Evolutionary conservation across 1,140 invertebrate genomes (phyloP), one percentile per base, ranked within the genome.

Genomic region (Lepidostoma basale): DNA sequence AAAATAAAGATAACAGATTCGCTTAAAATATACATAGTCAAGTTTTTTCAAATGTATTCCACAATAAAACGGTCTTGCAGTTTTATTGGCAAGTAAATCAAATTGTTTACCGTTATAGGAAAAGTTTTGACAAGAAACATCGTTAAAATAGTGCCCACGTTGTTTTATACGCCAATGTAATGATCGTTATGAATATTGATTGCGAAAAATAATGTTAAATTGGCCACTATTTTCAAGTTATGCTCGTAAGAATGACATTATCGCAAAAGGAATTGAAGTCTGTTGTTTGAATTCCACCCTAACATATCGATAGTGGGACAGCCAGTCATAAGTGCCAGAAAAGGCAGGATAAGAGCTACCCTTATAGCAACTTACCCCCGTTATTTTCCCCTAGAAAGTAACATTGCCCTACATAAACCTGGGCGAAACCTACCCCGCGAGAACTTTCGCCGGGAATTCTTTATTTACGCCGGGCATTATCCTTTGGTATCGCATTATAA

Each of bases 401-500:
- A 62, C 60, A 62, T 44, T 62, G 60, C 25, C 42, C 60, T 25
- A 62, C 58, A 62, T 62, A 62, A 62, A 62, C 60, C 42, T 45
- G 16, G 20, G 58, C 8, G 40, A 22, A 42, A 39, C 60, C 23
- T 44, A 45, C 60, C 63, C 52, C 36, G 22, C 30, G 33, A 54
- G 45, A 65, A 66, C 30, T 58, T 56, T 56, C 63, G 39, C 52
- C 9, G 28, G 40, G 28, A 54, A 66, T 66, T 66, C 52, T 22
- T 66, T 66, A 66, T 66, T 66, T 66, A 66, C 30, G 63, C 28
- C 22, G 3, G 16, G 10, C 52, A 66, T 66, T 66, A 66, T 66
- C 23, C 63, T 66, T 40, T 44, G 52, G 40, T 66, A 66, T 66
- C 63, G 52, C 52, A 45, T 66, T 66, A 66, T 66, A 49, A 58